Evolutionary conservation across 2,113 vertebrate genomes (phyloP).

Genomic region (Tapirus terrestris): DNA sequence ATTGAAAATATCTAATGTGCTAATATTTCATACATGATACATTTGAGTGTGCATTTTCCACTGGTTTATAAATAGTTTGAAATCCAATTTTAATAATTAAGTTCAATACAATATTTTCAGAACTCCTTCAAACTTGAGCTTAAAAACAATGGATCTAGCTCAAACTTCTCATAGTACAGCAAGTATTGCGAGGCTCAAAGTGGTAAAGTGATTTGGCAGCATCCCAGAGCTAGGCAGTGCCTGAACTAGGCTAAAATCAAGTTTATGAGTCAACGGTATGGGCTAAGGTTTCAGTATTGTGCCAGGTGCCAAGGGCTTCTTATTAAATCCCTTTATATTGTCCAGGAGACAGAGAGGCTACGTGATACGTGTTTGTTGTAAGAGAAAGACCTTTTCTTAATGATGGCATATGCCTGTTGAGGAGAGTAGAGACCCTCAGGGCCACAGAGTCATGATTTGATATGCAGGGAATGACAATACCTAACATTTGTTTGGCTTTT

Average conservation of each 20-base stretch:
- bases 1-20: background rate
- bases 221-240: background rate
- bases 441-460: background rate
- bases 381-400: background rate
- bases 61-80: background rate
- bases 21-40: background rate
- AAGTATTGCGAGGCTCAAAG: background rate
- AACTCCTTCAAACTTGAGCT: background rate
- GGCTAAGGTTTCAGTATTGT: background rate
- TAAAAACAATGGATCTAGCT: background rate
- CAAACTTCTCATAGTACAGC: background rate
- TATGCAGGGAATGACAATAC: background rate
- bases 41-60: background rate
- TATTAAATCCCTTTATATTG: background rate
- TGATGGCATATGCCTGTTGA: background rate
- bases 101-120: background rate
- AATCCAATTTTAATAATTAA: background rate
- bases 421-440: background rate
- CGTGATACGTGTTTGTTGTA: background rate
- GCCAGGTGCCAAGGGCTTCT: background rate
- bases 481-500: background rate
- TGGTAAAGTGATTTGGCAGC: background rate
- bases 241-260: background rate
- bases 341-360: background rate
- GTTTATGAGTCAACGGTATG: background rate